These are phyloP conservation scores for Sciurus carolinensis DNA, from an alignment of 2,797 vertebrate species.

Conservation along the genomic window DNA sequence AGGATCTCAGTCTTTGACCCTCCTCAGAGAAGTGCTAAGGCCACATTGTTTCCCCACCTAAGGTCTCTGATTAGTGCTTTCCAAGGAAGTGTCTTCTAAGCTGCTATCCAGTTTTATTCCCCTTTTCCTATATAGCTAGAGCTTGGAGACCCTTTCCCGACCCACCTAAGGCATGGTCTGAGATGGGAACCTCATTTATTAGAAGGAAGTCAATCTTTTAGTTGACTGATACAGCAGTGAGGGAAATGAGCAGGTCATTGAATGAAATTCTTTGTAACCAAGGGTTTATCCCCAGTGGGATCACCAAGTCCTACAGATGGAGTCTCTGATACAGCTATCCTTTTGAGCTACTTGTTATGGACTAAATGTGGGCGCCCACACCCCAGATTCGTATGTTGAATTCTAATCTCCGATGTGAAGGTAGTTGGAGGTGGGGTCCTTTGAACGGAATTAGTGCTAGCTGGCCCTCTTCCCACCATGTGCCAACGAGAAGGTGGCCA, in stretches of 20 bases:
- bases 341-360: neutral
- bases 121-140: neutral
- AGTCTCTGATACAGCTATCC: neutral
- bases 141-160: neutral
- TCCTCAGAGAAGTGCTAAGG: neutral
- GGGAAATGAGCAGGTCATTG: neutral
- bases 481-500: neutral
- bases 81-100: neutral
- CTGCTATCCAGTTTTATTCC: neutral
- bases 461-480: neutral
- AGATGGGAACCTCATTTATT: neutral
- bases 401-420: neutral
- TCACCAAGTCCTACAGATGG: neutral
- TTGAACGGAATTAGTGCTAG: neutral
- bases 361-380: neutral
- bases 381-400: neutral
- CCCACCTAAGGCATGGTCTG: neutral
- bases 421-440: neutral
- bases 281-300: neutral
- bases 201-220: neutral
- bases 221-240: neutral
- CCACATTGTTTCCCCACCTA: rapidly evolving
- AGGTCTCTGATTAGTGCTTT: neutral
- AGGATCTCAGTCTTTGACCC: neutral
- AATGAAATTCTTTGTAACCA: neutral